Evolutionary conservation across 2,888 invertebrate genomes (phyloP).

Genomic region (Lysandra bellargus): DNA sequence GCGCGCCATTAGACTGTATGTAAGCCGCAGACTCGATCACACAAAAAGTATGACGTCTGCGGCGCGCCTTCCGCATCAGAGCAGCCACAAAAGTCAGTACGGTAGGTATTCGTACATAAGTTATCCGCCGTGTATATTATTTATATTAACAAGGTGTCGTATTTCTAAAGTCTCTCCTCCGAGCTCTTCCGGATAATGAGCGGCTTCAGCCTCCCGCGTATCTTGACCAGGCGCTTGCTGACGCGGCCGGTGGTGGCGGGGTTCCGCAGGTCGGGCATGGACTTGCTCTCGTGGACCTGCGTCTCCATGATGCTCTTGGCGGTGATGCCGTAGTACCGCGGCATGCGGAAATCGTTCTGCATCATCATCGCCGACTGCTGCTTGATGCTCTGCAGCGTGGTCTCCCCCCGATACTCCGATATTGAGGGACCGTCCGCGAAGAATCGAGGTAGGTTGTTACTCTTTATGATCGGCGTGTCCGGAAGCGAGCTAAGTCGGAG

Average conservation of each 20-base stretch:
- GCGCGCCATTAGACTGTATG: no score
- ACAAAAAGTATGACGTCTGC: no score
- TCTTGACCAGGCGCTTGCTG: slow-evolving; percentile 70
- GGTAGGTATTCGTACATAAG: not conserved
- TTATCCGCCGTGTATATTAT: no score
- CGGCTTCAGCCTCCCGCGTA: slow-evolving; percentile 70
- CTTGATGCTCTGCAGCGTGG: slow-evolving; percentile 71
- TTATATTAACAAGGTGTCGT: not conserved
- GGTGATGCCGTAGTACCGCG: slow-evolving; percentile 79
- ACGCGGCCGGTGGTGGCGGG: slow-evolving; percentile 59
- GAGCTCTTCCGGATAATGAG: slow-evolving; percentile 73
- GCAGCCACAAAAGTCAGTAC: not conserved
- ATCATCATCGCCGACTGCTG: slow-evolving; percentile 76
- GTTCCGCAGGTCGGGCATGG: slow-evolving; percentile 73
- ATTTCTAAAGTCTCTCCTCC: slow-evolving; percentile 60
- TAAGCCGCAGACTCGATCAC: no score
- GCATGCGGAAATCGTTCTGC: slow-evolving; percentile 82
- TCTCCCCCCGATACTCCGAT: slow-evolving; percentile 69
- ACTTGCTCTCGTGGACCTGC: slow-evolving; percentile 71
- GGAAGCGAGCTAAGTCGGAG: slow-evolving; percentile 65
- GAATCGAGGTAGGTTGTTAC: slow-evolving; percentile 71
- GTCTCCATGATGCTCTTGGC: slow-evolving; percentile 53
- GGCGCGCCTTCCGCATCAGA: not conserved
- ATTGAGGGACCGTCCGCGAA: slow-evolving; percentile 67
- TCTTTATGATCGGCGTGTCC: slow-evolving; percentile 74